Evolutionary conservation across 2,888 invertebrate genomes (phyloP), one percentile per base, ranked within the genome.

Genomic region (Ctena decussata): DNA sequence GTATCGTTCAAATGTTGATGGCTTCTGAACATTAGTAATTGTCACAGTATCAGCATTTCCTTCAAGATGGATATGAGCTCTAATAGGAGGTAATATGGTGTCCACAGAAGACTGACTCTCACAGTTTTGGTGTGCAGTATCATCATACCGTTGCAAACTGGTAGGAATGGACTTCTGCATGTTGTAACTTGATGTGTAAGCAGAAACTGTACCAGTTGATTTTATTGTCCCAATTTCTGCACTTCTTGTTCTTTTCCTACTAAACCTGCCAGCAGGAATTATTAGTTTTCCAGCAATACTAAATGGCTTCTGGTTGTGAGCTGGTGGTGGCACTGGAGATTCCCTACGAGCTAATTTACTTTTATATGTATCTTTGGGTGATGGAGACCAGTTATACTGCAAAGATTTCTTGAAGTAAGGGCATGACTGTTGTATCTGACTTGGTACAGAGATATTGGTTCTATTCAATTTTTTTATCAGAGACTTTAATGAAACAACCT

Each of bases 261-360:
- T 65, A 65, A 65, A 65, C 21, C 65, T 21, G 12, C 65, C 65
- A 35, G 65, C 65, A n/a, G 84, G 82, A n/a, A 87, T 82, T 57
- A 91, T 92, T 44, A 91, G 69, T 60, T 85, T 88, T 0, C 92
- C 90, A 6, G 92, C 89, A 21, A 89, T 86, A 44, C 90, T 87
- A 82, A 92, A 92, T 11, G 92, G 88, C 71, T 81, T 86, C 81
- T 90, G 88, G 44, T 69, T 83, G 77, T 92, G 92, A 21, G 92
- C 92, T 18, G 79, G 60, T 27, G 73, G 60, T 3, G 84, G 84
- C 0, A 24, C 70, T n/a, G 39, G 73, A 21, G 75, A 80, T 46
- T 84, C 81, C 53, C 80, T 65, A 1, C 65, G 32, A 11, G 35
- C 35, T 12, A 65, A 2, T 65, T 65, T 65, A 35, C 30, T 30